These are phyloP conservation scores for Diloba caeruleocephala DNA, from an alignment of 2,888 invertebrate species.

Conservation along the genomic window DNA sequence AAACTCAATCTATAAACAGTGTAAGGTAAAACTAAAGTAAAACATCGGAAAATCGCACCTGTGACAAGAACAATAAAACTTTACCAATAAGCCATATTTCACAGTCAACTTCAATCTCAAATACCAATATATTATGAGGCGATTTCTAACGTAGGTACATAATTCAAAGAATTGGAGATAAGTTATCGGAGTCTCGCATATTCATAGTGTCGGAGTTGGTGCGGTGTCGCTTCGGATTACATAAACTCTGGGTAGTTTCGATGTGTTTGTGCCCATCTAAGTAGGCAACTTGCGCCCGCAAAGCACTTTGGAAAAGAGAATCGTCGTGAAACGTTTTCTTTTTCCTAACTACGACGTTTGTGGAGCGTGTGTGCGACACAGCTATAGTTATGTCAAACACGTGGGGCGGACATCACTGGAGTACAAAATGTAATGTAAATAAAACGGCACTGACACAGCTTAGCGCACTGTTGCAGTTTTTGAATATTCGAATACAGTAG, in stretches of 20 bases:
- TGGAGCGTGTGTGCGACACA: constrained; percentile 46
- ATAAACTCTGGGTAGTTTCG: constrained; percentile 61
- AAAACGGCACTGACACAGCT: constrained; percentile 46
- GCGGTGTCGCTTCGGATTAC: constrained; percentile 63
- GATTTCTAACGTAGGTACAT: constrained; percentile 77
- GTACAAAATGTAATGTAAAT: constrained; percentile 54
- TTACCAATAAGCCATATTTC: constrained; percentile 88
- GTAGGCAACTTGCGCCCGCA: constrained; percentile 65
- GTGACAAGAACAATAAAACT: constrained; percentile 87
- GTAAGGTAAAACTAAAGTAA: constrained; percentile 70
- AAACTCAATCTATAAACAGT: constrained; percentile 59
- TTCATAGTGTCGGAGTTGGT: constrained; percentile 72
- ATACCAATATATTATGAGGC: constrained; percentile 85
- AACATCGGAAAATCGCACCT: constrained; percentile 78
- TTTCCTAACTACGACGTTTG: constrained; percentile 53
- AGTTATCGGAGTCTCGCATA: constrained; percentile 79
- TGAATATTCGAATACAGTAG: constrained; percentile 37
- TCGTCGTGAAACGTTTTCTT: constrained; percentile 52
- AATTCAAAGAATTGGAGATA: constrained; percentile 81
- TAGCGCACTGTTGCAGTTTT: constrained; percentile 46
- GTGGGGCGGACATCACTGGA: constrained; percentile 38
- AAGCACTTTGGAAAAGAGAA: constrained; percentile 63
- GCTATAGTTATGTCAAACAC: constrained; percentile 41
- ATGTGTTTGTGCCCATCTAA: constrained; percentile 58
- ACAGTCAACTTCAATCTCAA: constrained; percentile 85